Percentiles rank a stretch among this genome's conserved stretches.
These are phyloP conservation scores for Odocoileus hemionus DNA, from an alignment of 2,113 vertebrate genomes.

Conservation along the genomic window DNA sequence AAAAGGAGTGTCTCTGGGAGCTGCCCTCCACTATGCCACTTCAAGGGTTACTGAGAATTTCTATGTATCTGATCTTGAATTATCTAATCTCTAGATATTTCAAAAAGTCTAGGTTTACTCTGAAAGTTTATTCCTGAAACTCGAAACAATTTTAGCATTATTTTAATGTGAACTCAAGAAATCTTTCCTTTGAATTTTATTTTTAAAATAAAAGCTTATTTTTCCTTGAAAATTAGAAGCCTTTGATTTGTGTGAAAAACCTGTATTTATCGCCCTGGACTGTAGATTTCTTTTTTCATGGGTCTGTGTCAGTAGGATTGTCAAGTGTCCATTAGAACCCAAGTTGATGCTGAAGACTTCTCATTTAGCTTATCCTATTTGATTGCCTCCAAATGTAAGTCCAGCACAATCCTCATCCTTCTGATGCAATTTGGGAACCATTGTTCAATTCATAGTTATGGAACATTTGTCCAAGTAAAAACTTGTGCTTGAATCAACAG, in stretches of 20 bases:
- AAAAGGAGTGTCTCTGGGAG: neutral
- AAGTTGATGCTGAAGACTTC: neutral
- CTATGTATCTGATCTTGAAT: conserved; percentile 9
- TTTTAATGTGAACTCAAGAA: neutral
- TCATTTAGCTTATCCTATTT: neutral
- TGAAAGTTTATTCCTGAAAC: neutral
- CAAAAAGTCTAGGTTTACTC: neutral
- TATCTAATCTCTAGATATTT: neutral
- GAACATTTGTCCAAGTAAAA: neutral
- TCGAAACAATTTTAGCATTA: neutral
- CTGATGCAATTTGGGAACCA: neutral
- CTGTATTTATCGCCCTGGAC: neutral
- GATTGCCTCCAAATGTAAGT: neutral
- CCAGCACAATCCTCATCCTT: neutral
- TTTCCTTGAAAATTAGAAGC: neutral
- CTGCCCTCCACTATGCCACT: neutral
- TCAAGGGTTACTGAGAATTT: neutral
- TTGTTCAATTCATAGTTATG: neutral
- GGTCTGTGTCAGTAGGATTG: neutral
- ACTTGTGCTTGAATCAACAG: neutral
- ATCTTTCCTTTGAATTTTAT: neutral
- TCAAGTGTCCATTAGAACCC: neutral
- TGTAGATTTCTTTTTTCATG: neutral
- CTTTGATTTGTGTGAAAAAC: neutral
- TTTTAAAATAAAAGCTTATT: conserved; percentile 2